phyloP scores from a whole-genome alignment of 2,113 vertebrate genomes.

The Maccullochella peelii region DNA sequence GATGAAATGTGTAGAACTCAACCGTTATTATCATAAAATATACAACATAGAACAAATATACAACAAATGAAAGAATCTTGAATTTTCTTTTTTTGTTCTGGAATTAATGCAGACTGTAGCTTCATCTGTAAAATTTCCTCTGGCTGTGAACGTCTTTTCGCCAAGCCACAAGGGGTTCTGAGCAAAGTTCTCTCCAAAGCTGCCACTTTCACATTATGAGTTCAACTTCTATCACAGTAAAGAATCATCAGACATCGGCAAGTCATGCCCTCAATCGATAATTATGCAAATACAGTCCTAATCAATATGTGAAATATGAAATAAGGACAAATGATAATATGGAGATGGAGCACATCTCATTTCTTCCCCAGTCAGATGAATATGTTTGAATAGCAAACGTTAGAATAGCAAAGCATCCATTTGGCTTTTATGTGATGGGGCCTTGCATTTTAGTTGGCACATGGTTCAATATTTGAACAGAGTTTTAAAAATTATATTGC shows the following conservation, averaged over 20 bases:
- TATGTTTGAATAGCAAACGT: conserved; percentile 67
- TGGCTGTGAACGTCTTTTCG: conserved; percentile 19
- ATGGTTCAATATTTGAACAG: conserved; percentile 95
- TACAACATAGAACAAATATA: background rate
- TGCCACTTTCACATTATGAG: conserved; percentile 54
- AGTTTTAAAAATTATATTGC: conserved; percentile 99
- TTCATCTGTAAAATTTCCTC: conserved; percentile 42
- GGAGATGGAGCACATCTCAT: conserved; percentile 46
- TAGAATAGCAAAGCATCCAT: conserved; percentile 66
- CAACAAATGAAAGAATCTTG: background rate
- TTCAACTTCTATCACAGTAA: conserved; percentile 50
- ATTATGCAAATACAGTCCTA: conserved; percentile 68
- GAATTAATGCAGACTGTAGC: conserved; percentile 7
- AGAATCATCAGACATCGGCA: conserved; percentile 61
- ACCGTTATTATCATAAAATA: background rate
- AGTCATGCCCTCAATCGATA: conserved; percentile 71
- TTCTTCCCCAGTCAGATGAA: conserved; percentile 47
- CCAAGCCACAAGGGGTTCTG: conserved; percentile 21
- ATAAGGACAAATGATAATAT: conserved; percentile 64
- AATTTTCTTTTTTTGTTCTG: background rate
- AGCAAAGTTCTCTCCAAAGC: conserved; percentile 57
- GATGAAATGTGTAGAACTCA: background rate
- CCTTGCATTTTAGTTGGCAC: conserved; percentile 83
- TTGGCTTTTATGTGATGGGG: conserved; percentile 73
- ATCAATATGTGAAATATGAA: conserved; percentile 76